Evolutionary conservation across 2,888 invertebrate species (phyloP).

Genomic region (Dicyrtomina minuta): DNA sequence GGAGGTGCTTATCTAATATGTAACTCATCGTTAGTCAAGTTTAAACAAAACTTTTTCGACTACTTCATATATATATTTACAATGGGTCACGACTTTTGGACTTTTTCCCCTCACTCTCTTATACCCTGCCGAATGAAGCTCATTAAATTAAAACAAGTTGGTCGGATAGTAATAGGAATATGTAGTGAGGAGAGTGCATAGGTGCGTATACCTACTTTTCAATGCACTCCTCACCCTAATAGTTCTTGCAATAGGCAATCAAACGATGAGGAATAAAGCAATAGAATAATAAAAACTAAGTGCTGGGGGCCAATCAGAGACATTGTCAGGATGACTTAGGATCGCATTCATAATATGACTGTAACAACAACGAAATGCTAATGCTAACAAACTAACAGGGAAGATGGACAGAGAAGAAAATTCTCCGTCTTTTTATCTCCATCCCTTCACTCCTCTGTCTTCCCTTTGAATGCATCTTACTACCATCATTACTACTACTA

Average conservation of each 20-base stretch:
- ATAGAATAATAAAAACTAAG: neutral
- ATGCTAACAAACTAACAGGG: no score
- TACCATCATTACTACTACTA: no score
- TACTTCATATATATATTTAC: constrained; percentile 28
- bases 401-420: no score
- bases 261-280: neutral
- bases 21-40: constrained; percentile 1
- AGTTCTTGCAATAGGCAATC: neutral
- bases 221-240: neutral
- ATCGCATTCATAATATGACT: no score
- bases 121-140: constrained; percentile 11
- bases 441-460: no score
- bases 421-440: no score
- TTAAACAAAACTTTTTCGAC: constrained; percentile 21
- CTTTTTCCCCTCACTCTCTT: neutral
- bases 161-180: no score
- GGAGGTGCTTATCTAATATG: no score
- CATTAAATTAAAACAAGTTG: constrained; percentile 14
- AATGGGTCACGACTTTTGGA: constrained; percentile 30
- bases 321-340: no score
- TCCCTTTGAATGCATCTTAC: no score
- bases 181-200: no score
- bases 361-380: no score
- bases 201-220: neutral
- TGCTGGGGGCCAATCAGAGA: neutral